Evolutionary conservation across 2,113 vertebrate species (phyloP), one percentile per base, ranked within the genome.

Genomic region (Azemiops feae): DNA sequence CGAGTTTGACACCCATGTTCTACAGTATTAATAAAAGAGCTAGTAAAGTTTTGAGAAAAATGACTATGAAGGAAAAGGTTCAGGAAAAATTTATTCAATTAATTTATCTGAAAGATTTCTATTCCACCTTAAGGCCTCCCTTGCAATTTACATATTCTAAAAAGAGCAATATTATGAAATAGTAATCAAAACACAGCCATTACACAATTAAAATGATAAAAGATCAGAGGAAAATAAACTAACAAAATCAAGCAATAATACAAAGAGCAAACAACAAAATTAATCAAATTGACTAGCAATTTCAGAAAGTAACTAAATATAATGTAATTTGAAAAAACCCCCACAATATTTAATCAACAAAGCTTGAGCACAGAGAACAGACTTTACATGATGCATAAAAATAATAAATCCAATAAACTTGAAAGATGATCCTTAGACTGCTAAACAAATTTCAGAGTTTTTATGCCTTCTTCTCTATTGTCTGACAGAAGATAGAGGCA

Each of bases 161-260:
- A 64, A 87, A 87, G 5, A 60, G 47, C 53, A 30, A 39, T 5
- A 58, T 92, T 64, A 64, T 39, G 55, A 88, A 87, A 92, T 52
- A 69, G 64, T 86, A 45, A 85, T 50, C 50, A 86, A 47, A 91
- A 57, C 74, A 91, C 43, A 91, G 54, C 16, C 14, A 25, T 10
- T 45, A 30, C 3, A 86, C 74, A 34, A 87, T 92, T 92, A 60
- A 92, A 58, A 92, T 30, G 23, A 92, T 92, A 92, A 60, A 87
- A 87, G 18, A 57, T 30, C 20, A 11, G 18, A n/a, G 30, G 64
- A 92, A 34, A 92, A 45, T 30, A 39, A 85, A 43, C 34, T 52
- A 64, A 92, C 60, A 57, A 92, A 88, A 88, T 87, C 20, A 88
- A 87, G 12, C 55, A 39, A 57, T 58, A 87, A 22, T 88, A 92